These are phyloP conservation scores for Phaedon cochleariae DNA, from an alignment of 2,888 invertebrate species.

Conservation along the genomic window DNA sequence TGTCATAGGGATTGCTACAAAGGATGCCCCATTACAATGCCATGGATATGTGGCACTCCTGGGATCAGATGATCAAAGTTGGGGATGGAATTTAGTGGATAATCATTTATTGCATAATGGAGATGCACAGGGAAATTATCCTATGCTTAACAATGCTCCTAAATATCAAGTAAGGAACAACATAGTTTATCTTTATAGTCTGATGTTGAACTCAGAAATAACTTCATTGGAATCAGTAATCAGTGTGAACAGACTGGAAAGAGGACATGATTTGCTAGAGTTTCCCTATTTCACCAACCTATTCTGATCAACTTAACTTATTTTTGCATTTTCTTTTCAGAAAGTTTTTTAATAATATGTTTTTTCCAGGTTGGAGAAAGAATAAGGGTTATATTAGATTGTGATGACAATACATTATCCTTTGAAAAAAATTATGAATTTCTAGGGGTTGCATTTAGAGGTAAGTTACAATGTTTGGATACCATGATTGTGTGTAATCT, in stretches of 20 bases:
- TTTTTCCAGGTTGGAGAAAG: constrained; percentile 92
- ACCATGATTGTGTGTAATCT: too few species aligned
- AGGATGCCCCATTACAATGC: constrained; percentile 92
- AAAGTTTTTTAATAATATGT: too few species aligned
- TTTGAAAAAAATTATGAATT: constrained; percentile 99
- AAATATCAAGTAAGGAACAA: constrained; percentile 85
- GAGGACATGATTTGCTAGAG: too few species aligned
- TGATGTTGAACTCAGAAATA: not conserved
- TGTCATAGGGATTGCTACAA: constrained; percentile 94
- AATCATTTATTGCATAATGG: constrained; percentile 97
- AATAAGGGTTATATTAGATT: constrained; percentile 96
- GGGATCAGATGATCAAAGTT: constrained; percentile 96
- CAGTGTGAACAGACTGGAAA: too few species aligned
- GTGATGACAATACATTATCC: constrained; percentile 95
- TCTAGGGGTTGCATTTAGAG: constrained; percentile 96
- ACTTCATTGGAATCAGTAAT: too few species aligned
- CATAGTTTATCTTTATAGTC: not conserved
- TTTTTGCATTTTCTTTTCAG: too few species aligned
- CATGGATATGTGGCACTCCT: constrained; percentile 95
- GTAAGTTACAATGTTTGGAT: constrained; percentile 63
- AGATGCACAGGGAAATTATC: constrained; percentile 93
- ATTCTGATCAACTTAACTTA: too few species aligned
- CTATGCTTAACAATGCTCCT: constrained; percentile 92
- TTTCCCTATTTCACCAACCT: too few species aligned
- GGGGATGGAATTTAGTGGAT: constrained; percentile 99